Evolutionary conservation across 1,140 invertebrate species (phyloP).

Genomic region (Hirudo medicinalis): DNA sequence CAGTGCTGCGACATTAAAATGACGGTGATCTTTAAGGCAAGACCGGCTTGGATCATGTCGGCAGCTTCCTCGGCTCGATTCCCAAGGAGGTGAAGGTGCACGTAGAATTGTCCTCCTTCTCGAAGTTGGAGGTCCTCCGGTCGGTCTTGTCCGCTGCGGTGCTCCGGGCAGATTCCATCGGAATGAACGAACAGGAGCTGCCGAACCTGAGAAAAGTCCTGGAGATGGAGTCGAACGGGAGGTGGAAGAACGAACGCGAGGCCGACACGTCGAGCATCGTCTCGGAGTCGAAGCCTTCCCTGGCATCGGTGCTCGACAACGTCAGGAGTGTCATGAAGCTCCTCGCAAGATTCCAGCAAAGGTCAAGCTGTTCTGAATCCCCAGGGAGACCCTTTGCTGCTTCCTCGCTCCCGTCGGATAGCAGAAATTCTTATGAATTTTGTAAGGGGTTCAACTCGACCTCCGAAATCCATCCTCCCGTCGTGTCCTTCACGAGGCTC

Average conservation of each 20-base stretch:
- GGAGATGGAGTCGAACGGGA: neutral
- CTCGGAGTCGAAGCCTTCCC: neutral
- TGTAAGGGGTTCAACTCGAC: too few species aligned
- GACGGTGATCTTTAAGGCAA: neutral
- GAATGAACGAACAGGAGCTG: slow-evolving; percentile 78
- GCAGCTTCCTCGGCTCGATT: neutral
- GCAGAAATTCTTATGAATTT: too few species aligned
- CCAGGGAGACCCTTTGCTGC: too few species aligned
- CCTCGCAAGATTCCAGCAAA: neutral
- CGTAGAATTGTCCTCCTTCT: slow-evolving; percentile 77
- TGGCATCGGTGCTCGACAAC: neutral
- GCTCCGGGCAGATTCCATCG: slow-evolving; percentile 66
- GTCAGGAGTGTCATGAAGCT: neutral
- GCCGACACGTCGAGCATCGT: neutral
- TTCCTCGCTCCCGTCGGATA: too few species aligned
- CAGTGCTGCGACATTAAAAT: neutral
- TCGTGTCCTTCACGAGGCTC: neutral
- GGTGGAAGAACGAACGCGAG: too few species aligned
- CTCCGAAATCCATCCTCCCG: too few species aligned
- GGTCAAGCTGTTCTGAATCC: neutral
- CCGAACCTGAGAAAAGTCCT: slow-evolving; percentile 57
- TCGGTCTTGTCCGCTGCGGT: slow-evolving; percentile 56
- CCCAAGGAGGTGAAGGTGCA: slow-evolving; percentile 45
- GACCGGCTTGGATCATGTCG: neutral
- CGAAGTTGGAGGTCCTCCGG: slow-evolving; percentile 54